Base-by-base conservation (phyloP, 2,888 invertebrate genomes). In the Melikaiella ostensackeni region DNA sequence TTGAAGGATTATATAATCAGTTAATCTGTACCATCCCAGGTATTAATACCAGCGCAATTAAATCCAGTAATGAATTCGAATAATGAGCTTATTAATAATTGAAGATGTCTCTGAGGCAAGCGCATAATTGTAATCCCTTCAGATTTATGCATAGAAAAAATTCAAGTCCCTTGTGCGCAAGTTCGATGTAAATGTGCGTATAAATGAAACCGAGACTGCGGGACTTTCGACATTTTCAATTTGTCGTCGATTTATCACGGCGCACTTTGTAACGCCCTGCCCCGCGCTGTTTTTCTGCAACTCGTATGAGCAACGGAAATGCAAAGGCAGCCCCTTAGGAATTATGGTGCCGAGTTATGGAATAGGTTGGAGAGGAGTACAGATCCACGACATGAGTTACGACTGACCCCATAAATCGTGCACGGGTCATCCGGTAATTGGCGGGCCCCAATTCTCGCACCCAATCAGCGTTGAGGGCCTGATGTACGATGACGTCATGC, bases 361-460 rank as follows among this genome's bases (percentile, higher is more conserved):
- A 85, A 86, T 83, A 80, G 81, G 61, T 70, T 70, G 66, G 76
- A 77, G 77, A 35, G 42, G 77, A 77, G 79, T 59, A 38, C 73
- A 64, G 81, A 66, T 70, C 30, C 77, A 78, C 81, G 77, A 82
- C 80, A 77, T 87, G 88, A 89, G 88, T 89, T 89, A 89, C 84
- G 88, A 86, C 87, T 85, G 89, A 89, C 89, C 89, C 89, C 89
- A 89, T 89, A 89, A 89, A 89, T 89, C 85, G 84, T 79, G 80
- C 76, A 64, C 84, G 81, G 89, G 88, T 89, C 88, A 88, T 83
- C 82, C 75, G 83, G 87, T 89, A 88, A 89, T 89, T 89, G 89
- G 89, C 88, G 86, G 84, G 88, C 85, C 85, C 87, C 88, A 87
- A 89, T 89, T 89, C 88, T 89, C 88, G 87, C 89, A 89, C 89